Conservation (phyloP, 2,797 vertebrate species). For the Poeciliopsis presidionis region DNA sequence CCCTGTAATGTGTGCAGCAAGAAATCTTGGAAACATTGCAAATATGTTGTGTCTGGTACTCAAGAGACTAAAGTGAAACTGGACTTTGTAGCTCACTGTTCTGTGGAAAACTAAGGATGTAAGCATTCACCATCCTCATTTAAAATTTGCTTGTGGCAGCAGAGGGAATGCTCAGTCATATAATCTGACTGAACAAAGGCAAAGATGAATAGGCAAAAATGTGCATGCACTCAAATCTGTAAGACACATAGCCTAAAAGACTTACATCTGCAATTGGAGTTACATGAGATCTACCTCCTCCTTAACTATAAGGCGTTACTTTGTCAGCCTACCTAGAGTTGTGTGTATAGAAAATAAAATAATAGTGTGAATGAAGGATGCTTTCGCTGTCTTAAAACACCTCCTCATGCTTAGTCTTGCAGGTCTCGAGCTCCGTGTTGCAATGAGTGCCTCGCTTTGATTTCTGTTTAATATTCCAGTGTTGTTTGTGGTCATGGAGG, state of each 20-base stretch:
- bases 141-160: neutral
- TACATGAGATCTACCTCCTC: neutral
- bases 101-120: neutral
- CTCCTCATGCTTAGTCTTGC: conserved; percentile 27
- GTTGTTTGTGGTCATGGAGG: conserved; percentile 63
- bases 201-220: neutral
- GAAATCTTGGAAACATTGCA: neutral
- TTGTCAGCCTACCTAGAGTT: neutral
- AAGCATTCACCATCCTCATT: neutral
- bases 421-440: conserved; percentile 29
- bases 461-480: conserved; percentile 70
- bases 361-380: neutral
- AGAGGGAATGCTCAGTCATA: neutral
- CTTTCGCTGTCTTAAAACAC: conserved; percentile 5
- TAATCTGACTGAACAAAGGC: neutral
- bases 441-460: conserved; percentile 52
- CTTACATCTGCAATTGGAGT: neutral
- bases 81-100: neutral
- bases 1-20: neutral
- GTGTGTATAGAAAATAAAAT: neutral
- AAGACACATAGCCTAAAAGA: neutral
- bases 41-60: neutral
- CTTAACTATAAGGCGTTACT: neutral
- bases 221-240: neutral
- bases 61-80: neutral